phyloP scores from a whole-genome alignment of 2,113 vertebrate species.

The Pampusana beccarii region DNA sequence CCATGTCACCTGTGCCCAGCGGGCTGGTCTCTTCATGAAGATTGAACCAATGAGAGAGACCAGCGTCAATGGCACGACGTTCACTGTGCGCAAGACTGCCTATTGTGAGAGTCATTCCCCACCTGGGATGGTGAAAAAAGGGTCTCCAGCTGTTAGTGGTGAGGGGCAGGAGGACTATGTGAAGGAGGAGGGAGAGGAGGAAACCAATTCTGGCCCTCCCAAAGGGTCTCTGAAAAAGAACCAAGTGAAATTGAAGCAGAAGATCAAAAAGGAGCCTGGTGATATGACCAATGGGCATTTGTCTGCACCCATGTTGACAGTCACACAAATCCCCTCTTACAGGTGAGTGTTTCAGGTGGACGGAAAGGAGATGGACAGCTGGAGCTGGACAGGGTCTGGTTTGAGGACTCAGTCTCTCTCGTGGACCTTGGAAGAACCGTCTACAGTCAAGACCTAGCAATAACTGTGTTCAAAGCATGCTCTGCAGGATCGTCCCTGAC shows the following conservation, averaged over 20 bases:
- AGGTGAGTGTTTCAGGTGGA: slow-evolving; percentile 77
- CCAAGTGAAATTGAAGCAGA: slow-evolving; percentile 83
- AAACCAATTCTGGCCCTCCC: not conserved
- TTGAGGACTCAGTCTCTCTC: not conserved
- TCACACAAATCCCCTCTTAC: slow-evolving; percentile 89
- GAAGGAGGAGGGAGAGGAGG: slow-evolving; percentile 76
- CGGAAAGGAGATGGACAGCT: not conserved
- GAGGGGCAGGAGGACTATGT: slow-evolving; percentile 73
- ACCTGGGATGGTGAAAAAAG: slow-evolving; percentile 59
- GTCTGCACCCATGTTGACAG: slow-evolving; percentile 76
- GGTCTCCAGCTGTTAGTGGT: not conserved
- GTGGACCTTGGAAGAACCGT: not conserved
- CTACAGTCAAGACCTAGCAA: not conserved
- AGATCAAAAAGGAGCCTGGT: slow-evolving; percentile 83
- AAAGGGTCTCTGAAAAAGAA: slow-evolving; percentile 78
- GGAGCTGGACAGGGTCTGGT: not conserved
- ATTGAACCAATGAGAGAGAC: slow-evolving; percentile 96
- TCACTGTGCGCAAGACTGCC: slow-evolving; percentile 95
- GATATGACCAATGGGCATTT: slow-evolving; percentile 63
- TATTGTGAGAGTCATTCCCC: slow-evolving; percentile 93
- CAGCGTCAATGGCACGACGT: slow-evolving; percentile 89
- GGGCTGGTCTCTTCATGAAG: slow-evolving; percentile 97
- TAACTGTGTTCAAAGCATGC: not conserved
- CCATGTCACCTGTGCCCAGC: slow-evolving; percentile 95
- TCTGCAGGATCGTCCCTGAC: not conserved